Conservation (phyloP, 2,888 invertebrate genomes). For the Zygogramma bicolorata region DNA sequence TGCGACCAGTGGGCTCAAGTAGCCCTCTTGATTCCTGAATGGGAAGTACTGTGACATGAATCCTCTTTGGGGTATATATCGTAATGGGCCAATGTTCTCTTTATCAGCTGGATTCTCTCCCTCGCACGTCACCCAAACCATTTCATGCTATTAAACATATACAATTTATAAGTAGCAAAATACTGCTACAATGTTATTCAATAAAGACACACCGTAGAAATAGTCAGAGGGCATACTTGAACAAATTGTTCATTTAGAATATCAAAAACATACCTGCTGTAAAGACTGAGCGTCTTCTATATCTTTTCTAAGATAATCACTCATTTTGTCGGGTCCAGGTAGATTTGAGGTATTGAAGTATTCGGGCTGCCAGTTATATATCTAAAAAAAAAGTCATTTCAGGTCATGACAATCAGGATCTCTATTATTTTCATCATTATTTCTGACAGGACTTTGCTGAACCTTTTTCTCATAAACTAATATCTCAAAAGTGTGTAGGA, state of each 20-base stretch:
- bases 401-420: no score
- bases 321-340: slow-evolving; percentile 76
- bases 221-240: no score
- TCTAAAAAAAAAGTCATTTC: no score
- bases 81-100: slow-evolving; percentile 93
- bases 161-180: no score
- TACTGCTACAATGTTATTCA: no score
- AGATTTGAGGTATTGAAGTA: slow-evolving; percentile 81
- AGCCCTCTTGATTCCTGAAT: slow-evolving; percentile 86
- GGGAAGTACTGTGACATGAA: slow-evolving; percentile 90
- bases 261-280: background rate
- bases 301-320: slow-evolving; percentile 79
- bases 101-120: slow-evolving; percentile 94
- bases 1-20: slow-evolving; percentile 90
- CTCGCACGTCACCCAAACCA: slow-evolving; percentile 93
- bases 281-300: slow-evolving; percentile 66
- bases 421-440: background rate
- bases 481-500: no score
- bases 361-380: slow-evolving; percentile 88
- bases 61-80: slow-evolving; percentile 89
- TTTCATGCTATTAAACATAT: no score
- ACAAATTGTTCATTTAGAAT: no score
- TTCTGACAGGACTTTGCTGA: background rate
- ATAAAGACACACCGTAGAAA: no score
- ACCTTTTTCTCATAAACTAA: no score